phyloP scores from a whole-genome alignment of 1,140 invertebrate species.

The Drosophila lini region DNA sequence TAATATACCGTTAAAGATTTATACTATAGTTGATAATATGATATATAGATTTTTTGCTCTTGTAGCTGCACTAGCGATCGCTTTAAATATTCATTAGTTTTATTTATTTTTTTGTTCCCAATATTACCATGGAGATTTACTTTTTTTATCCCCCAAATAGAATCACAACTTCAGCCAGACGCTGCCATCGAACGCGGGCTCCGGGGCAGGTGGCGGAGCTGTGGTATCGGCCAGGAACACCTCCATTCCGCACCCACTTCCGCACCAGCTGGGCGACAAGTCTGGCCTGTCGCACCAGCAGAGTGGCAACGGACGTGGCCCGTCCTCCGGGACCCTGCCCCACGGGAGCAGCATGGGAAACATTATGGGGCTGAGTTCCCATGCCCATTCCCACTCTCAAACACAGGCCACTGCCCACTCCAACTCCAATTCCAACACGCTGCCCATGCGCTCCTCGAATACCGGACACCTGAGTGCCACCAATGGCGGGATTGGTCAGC shows the following conservation, averaged over 20 bases:
- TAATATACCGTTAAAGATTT: too few relatives aligned
- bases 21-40: too few relatives aligned
- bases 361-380: constrained; percentile 42
- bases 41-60: too few relatives aligned
- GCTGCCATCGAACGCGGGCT: constrained; percentile 46
- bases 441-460: constrained; percentile 67
- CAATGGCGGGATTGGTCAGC: constrained; percentile 5
- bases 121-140: neutral
- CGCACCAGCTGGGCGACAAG: constrained; percentile 77
- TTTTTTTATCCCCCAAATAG: constrained; percentile 4
- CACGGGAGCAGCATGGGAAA: constrained; percentile 50
- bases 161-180: constrained; percentile 70
- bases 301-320: constrained; percentile 36
- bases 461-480: constrained; percentile 33
- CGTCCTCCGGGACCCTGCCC: constrained; percentile 40
- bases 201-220: constrained; percentile 19
- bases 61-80: too few relatives aligned
- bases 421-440: constrained; percentile 59
- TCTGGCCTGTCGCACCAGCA: constrained; percentile 46
- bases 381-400: constrained; percentile 28
- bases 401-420: constrained; percentile 7
- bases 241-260: constrained; percentile 81
- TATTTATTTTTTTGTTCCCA: neutral
- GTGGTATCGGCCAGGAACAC: constrained; percentile 79
- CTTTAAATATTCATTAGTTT: too few relatives aligned